Conservation (phyloP, 2,888 invertebrate genomes). For the Chromoteleia sp. region DNA sequence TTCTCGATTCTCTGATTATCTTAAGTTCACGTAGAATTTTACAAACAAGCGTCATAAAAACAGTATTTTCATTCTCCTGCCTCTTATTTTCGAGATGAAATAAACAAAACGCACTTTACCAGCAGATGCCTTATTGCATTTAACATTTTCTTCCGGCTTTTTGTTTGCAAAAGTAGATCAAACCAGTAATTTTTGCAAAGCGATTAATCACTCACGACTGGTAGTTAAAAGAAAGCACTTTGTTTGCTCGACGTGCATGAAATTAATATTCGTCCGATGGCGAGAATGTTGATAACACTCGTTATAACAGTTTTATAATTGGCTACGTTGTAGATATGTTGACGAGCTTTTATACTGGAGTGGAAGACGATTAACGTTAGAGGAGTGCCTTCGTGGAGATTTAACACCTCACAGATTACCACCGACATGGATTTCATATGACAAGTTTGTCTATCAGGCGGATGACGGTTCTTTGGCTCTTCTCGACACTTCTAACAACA, state of each 20-base stretch:
- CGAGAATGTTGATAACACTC: slow-evolving; percentile 19
- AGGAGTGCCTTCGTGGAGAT: slow-evolving; percentile 93
- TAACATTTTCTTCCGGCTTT: slow-evolving; percentile 9
- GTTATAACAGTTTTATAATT: slow-evolving; percentile 41
- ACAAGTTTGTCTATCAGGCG: slow-evolving; percentile 93
- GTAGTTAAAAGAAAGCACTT: slow-evolving; percentile 4
- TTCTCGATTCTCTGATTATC: not conserved
- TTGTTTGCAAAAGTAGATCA: slow-evolving; percentile 6
- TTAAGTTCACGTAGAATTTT: not conserved
- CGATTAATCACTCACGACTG: slow-evolving; percentile 29
- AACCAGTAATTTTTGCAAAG: slow-evolving; percentile 14
- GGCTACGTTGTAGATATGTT: slow-evolving; percentile 88
- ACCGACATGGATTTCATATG: slow-evolving; percentile 92
- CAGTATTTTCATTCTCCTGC: not conserved
- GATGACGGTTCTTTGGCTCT: slow-evolving; percentile 94
- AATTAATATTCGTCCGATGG: slow-evolving; percentile 26
- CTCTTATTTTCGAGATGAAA: slow-evolving; percentile 12
- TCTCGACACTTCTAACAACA: slow-evolving; percentile 92
- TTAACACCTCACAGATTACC: slow-evolving; percentile 90
- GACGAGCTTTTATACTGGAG: slow-evolving; percentile 96
- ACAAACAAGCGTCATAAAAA: no score
- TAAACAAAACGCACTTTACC: slow-evolving; percentile 9
- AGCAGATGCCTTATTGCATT: slow-evolving; percentile 26
- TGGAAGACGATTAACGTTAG: slow-evolving; percentile 93
- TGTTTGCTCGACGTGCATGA: slow-evolving; percentile 6